Conservation (phyloP, 2,888 invertebrate species). For the Carpatolechia fugitivella region DNA sequence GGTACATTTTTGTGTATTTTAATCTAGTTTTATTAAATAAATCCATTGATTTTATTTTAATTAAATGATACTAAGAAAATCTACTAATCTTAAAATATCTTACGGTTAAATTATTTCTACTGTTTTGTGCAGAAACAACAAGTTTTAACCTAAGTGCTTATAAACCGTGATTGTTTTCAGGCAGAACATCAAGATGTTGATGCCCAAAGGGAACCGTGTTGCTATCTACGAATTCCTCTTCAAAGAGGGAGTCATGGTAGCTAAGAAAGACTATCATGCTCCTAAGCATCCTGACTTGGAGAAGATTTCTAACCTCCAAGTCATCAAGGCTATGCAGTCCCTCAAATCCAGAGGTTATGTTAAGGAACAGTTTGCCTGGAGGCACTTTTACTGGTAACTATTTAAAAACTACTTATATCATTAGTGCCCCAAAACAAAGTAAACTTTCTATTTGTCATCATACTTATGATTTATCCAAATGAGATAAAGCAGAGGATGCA, state of each 20-base stretch:
- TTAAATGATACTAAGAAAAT: not conserved
- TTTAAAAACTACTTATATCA: not conserved
- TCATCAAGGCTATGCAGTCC: constrained; percentile 98
- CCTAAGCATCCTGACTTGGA: constrained; percentile 98
- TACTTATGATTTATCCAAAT: too few species aligned
- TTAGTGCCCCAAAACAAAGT: too few species aligned
- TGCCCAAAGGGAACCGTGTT: constrained; percentile 98
- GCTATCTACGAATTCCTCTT: constrained; percentile 98
- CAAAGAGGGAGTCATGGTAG: constrained; percentile 99
- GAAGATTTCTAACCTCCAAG: constrained; percentile 97
- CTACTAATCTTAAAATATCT: not conserved
- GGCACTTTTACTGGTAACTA: constrained; percentile 96
- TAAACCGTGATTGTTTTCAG: constrained; percentile 47
- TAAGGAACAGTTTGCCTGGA: constrained; percentile 99
- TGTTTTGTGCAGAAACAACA: not conserved
- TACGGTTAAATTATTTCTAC: constrained; percentile 12
- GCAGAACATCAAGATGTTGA: constrained; percentile 94
- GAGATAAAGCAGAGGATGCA: too few species aligned
- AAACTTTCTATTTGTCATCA: too few species aligned
- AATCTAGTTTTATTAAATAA: constrained; percentile 33
- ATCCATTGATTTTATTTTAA: constrained; percentile 17
- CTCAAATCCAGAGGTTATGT: constrained; percentile 98
- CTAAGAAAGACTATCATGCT: constrained; percentile 98
- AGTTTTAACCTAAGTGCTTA: constrained; percentile 7
- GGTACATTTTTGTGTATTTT: constrained; percentile 35